Percentiles rank a stretch among this genome's conserved stretches.
phyloP scores from a whole-genome alignment of 2,888 invertebrate genomes.

The Acleris literana region DNA sequence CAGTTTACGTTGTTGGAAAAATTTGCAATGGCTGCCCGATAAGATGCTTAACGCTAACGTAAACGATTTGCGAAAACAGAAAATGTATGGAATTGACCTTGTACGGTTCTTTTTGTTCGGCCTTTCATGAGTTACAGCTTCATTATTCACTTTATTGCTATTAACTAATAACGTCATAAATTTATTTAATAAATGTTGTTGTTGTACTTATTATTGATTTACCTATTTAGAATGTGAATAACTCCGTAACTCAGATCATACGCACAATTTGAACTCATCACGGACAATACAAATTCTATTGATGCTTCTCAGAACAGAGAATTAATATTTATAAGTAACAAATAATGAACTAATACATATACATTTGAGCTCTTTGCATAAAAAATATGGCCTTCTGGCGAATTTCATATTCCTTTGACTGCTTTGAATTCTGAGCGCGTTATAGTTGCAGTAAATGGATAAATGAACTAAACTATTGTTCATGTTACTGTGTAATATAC shows the following conservation, averaged over 20 bases:
- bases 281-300: slow-evolving; percentile 19
- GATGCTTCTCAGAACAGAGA: slow-evolving; percentile 4
- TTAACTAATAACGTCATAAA: too few relatives aligned
- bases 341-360: slow-evolving; percentile 24
- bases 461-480: background rate
- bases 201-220: too few relatives aligned
- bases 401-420: slow-evolving; percentile 13
- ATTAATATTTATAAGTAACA: slow-evolving; percentile 28
- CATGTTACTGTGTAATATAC: too few relatives aligned
- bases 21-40: too few relatives aligned
- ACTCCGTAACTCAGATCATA: slow-evolving; percentile 16
- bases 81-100: too few relatives aligned
- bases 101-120: too few relatives aligned
- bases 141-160: too few relatives aligned
- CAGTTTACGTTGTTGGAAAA: too few relatives aligned
- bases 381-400: slow-evolving; percentile 9
- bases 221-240: background rate
- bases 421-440: slow-evolving; percentile 25
- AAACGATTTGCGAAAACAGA: too few relatives aligned
- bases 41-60: too few relatives aligned
- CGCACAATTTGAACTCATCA: slow-evolving; percentile 12
- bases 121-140: too few relatives aligned
- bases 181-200: too few relatives aligned
- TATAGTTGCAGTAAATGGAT: slow-evolving; percentile 1
- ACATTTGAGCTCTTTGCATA: slow-evolving; percentile 24